Evolutionary conservation across 2,888 invertebrate species (phyloP).

Genomic region (Scaptomyza cyrtandrae): DNA sequence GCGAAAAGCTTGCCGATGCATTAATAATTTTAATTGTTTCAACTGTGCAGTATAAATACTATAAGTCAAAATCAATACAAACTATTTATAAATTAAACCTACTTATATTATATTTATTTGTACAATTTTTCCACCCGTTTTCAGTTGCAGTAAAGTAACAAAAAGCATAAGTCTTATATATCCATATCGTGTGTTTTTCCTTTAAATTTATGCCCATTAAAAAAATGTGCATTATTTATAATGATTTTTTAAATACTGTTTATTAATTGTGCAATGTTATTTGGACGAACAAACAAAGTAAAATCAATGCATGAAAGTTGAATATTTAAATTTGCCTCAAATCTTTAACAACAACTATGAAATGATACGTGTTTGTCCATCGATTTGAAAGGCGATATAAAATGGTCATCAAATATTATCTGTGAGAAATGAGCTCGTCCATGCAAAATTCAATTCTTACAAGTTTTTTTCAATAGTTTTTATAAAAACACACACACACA

Average conservation of each 20-base stretch:
- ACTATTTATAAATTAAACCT: neutral
- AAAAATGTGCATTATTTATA: slow-evolving; percentile 31
- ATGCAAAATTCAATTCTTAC: slow-evolving; percentile 10
- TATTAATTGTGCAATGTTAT: slow-evolving; percentile 46
- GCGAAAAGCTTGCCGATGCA: neutral
- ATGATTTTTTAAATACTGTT: slow-evolving; percentile 28
- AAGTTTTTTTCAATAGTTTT: slow-evolving; percentile 26
- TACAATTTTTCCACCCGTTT: too few relatives aligned
- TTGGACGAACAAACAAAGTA: slow-evolving; percentile 26
- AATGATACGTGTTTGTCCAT: slow-evolving; percentile 3
- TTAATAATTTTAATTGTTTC: neutral
- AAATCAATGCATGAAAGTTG: slow-evolving; percentile 27
- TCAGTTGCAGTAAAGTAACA: neutral
- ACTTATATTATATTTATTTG: neutral
- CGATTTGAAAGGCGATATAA: neutral
- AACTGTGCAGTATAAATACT: neutral
- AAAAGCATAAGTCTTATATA: slow-evolving; percentile 11
- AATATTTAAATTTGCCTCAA: slow-evolving; percentile 32
- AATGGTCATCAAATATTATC: slow-evolving; percentile 1
- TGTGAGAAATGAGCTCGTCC: slow-evolving; percentile 4
- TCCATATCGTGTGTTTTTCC: slow-evolving; percentile 12
- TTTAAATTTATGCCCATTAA: slow-evolving; percentile 8
- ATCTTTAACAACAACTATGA: neutral
- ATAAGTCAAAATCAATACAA: neutral
- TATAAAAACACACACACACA: neutral